A percentile compares a stretch with the other conserved stretches of the same genome.
phyloP scores from a whole-genome alignment of 1,140 invertebrate species.

The roundworm (Caenorhabditis elegans) region WBcel235 BX284605.5:10439001-10439500 shows the following conservation, averaged over 20 bases:
- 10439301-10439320: background rate
- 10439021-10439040: constrained; percentile 1
- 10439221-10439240: background rate
- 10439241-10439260: background rate
- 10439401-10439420: background rate
- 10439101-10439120: background rate
- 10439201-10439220: background rate
- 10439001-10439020: background rate
- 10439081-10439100: background rate
- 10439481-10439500: background rate
- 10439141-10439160: background rate
- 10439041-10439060: background rate
- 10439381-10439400: background rate
- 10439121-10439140: no score
- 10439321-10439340: background rate
- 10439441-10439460: background rate
- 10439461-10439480: background rate
- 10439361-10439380: background rate
- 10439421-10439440: background rate
- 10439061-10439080: constrained; percentile 1
- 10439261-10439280: no score
- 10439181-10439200: background rate
- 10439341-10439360: background rate
- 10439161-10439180: background rate
- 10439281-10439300: background rate